Base-by-base conservation (phyloP, 2,113 vertebrate species). In the Synchiropus splendidus region DNA sequence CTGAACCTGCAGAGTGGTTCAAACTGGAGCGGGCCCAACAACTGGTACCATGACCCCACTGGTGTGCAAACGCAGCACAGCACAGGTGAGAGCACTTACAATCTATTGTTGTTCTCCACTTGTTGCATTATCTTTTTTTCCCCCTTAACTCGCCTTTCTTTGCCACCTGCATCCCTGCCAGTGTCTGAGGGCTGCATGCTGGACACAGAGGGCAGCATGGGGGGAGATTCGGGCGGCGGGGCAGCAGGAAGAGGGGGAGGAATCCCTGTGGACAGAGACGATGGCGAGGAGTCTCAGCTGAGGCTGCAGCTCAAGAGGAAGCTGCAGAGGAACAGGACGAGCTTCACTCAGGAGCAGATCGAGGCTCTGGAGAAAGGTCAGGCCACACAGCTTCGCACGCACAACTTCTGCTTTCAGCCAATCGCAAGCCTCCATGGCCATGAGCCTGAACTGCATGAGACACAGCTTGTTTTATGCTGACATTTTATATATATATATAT, bases 351-450 rank as follows among this genome's bases (percentile, higher is more conserved):
- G 74, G 88, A 90, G 67, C 89, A 90, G 80, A 89, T 90, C 31
- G 89, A 90, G 69, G 87, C 89, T 33, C 67, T 90, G 73, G 89
- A 90, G 69, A 90, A 88, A 87, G 89, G 89, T 89, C 63, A 71
- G 61, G 45, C 51, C 62, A 45, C 21, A 36, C 46, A 27, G 4
- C 21, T 27, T 31, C 27, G 54, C 75, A 60, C 55, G 53, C 58
- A 67, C 14, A n/a, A n/a, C n/a, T n/a, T n/a, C n/a, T 6, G 36
- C 38, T 52, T 41, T 48, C 48, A 53, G 52, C 63, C 72, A 67
- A 58, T 62, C 32, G 9, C 53, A 6, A 47, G 32, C 36, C 51
- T 48, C 53, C 45, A 3, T 32, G 44, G 16, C 36, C 21, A n/a
- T 5, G 9, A 47, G 38, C 47, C 35, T 45, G 11, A 31, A 33